phyloP scores from a whole-genome alignment of 1,140 invertebrate genomes.

The Odontomachus brunneus region DNA sequence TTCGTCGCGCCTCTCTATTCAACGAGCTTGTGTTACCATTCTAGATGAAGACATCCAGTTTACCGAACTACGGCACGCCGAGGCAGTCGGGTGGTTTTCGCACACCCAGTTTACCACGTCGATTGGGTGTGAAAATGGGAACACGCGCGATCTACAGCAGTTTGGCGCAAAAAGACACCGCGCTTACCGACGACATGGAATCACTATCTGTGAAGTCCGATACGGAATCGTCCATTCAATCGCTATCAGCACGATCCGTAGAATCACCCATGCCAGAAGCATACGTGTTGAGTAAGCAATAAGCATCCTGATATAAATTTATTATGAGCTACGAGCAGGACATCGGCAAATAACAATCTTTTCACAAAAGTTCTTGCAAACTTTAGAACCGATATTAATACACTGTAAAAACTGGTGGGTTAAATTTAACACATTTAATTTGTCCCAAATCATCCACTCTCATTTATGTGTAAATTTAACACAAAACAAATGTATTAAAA shows the following conservation, averaged over 20 bases:
- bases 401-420: too few relatives aligned
- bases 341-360: too few relatives aligned
- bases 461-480: too few relatives aligned
- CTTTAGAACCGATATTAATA: too few relatives aligned
- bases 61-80: constrained; percentile 81
- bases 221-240: constrained; percentile 81
- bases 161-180: constrained; percentile 77
- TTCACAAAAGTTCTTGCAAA: not conserved
- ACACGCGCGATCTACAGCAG: constrained; percentile 87
- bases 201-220: constrained; percentile 82
- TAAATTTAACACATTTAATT: too few relatives aligned
- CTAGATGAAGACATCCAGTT: constrained; percentile 81
- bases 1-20: not conserved
- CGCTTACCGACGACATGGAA: constrained; percentile 81
- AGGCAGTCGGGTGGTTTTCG: constrained; percentile 78
- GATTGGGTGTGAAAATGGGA: constrained; percentile 90
- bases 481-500: too few relatives aligned
- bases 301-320: not conserved
- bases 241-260: constrained; percentile 78
- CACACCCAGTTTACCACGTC: constrained; percentile 86
- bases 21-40: constrained; percentile 1
- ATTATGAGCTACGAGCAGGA: not conserved
- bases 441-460: too few relatives aligned
- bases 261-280: constrained; percentile 84
- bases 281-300: constrained; percentile 84